These are phyloP conservation scores for Myzus persicae DNA, from an alignment of 1,140 invertebrate species.

Conservation along the genomic window DNA sequence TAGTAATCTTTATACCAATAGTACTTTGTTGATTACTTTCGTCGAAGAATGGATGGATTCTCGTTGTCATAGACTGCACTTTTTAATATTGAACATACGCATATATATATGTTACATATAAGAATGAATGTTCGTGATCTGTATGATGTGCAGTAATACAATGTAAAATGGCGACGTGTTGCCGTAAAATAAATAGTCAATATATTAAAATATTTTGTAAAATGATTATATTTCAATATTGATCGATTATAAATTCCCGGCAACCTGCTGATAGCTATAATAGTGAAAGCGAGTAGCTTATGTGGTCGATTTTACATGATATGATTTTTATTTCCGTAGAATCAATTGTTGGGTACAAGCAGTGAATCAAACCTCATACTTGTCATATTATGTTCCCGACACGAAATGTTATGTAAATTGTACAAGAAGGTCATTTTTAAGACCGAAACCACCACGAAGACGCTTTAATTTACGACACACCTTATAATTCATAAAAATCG, in stretches of 20 bases:
- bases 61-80: neutral
- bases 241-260: neutral
- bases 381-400: no score
- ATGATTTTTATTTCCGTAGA: no score
- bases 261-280: neutral
- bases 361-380: no score
- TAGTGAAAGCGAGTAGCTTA: neutral
- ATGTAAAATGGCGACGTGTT: neutral
- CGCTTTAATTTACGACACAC: neutral
- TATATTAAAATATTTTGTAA: neutral
- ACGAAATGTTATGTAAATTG: no score
- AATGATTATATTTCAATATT: neutral
- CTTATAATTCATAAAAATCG: no score
- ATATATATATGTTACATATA: no score
- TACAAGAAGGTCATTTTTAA: no score
- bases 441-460: no score
- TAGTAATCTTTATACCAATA: neutral
- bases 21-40: conserved; percentile 31
- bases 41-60: neutral
- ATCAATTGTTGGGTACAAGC: no score
- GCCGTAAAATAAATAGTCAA: neutral
- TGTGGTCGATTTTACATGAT: no score
- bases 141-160: neutral
- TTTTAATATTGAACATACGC: neutral
- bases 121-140: neutral